These are phyloP conservation scores for Macrosiphum euphorbiae DNA, from an alignment of 2,888 invertebrate species.

Conservation along the genomic window DNA sequence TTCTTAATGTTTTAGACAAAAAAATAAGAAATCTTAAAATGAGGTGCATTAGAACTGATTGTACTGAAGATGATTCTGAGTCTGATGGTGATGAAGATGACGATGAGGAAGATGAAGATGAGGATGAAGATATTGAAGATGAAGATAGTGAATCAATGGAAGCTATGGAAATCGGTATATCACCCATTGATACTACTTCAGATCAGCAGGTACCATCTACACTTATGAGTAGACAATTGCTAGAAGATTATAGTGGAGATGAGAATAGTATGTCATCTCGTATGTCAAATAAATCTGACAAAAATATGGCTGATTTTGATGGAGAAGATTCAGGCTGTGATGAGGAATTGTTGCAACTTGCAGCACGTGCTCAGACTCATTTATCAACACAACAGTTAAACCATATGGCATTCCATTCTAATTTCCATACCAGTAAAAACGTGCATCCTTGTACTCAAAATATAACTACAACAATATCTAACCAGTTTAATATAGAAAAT, in stretches of 20 bases:
- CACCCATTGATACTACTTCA: slow-evolving; percentile 51
- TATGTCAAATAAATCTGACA: slow-evolving; percentile 92
- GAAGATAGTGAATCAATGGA: slow-evolving; percentile 66
- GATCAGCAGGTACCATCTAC: slow-evolving; percentile 64
- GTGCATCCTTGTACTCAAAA: slow-evolving; percentile 64
- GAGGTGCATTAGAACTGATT: slow-evolving; percentile 57
- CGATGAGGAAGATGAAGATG: slow-evolving; percentile 65
- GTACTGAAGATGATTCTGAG: slow-evolving; percentile 69
- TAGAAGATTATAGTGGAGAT: slow-evolving; percentile 74
- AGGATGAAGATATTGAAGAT: slow-evolving; percentile 66
- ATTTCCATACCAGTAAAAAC: slow-evolving; percentile 67
- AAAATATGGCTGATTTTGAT: slow-evolving; percentile 94
- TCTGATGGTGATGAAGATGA: slow-evolving; percentile 68
- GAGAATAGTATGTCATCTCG: slow-evolving; percentile 89
- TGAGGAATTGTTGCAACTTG: slow-evolving; percentile 77
- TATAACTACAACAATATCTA: slow-evolving; percentile 62
- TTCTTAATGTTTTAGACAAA: slow-evolving; percentile 46
- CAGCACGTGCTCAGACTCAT: slow-evolving; percentile 73
- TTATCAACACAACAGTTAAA: slow-evolving; percentile 69
- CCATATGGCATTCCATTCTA: slow-evolving; percentile 68
- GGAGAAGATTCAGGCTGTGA: slow-evolving; percentile 91
- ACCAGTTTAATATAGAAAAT: slow-evolving; percentile 74
- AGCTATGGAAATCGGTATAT: slow-evolving; percentile 63
- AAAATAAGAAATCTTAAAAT: slow-evolving; percentile 62
- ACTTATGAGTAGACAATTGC: slow-evolving; percentile 71